These are phyloP conservation scores for Scatophagus argus DNA, from an alignment of 2,113 vertebrate genomes.

Conservation along the genomic window DNA sequence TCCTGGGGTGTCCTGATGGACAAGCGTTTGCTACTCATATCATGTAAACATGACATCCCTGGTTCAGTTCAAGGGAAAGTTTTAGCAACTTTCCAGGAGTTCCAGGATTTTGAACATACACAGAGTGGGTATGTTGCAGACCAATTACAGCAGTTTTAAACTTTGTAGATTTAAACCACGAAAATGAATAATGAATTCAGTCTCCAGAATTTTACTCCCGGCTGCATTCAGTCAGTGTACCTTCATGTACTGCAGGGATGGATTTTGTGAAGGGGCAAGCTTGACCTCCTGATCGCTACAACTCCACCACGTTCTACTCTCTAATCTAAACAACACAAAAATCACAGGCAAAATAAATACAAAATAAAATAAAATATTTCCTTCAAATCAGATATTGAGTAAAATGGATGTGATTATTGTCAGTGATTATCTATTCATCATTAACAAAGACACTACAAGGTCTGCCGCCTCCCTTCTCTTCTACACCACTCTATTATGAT, in stretches of 20 bases:
- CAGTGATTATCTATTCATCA: conserved; percentile 18
- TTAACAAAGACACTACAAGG: conserved; percentile 46
- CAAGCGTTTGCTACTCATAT: neutral
- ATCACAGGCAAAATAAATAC: neutral
- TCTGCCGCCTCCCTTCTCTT: conserved; percentile 19
- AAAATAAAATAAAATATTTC: neutral
- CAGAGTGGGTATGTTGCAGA: neutral
- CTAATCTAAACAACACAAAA: neutral
- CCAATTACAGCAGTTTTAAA: neutral
- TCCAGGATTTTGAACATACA: neutral
- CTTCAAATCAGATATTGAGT: neutral
- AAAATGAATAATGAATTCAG: neutral
- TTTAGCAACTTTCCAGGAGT: neutral
- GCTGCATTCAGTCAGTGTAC: neutral
- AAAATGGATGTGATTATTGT: neutral
- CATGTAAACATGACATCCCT: neutral
- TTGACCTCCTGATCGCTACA: neutral
- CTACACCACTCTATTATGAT: conserved; percentile 22
- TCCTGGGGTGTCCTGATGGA: neutral
- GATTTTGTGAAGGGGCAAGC: neutral
- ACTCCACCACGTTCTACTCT: neutral
- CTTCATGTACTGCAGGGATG: neutral
- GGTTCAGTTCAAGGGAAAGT: neutral
- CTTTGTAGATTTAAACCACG: neutral
- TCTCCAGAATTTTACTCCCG: neutral